Evolutionary conservation across 1,140 invertebrate genomes (phyloP), one percentile per base, ranked within the genome.

Genomic region (Drosophila mauritiana): DNA sequence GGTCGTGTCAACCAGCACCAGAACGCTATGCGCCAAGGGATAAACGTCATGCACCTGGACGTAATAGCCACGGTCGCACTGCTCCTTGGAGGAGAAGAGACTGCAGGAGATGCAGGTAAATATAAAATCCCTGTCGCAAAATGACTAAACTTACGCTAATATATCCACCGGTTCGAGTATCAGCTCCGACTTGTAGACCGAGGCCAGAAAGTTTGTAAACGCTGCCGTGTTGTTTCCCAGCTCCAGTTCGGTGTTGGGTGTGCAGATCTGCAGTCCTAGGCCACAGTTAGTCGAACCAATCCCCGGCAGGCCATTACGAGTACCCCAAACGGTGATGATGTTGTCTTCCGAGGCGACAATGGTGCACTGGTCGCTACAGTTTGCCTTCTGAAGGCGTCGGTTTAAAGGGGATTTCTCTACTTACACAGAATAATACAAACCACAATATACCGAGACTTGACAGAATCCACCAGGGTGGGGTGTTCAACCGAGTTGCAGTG

Each of bases 321-420:
- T 94, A 17, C 96, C 96, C 95, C 96, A 96, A 65, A 96, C 94
- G 53, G 95, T 95, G 2, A 96, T 92, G 58, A 95, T 94, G 86
- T 96, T 96, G 62, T 96, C 94, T 20, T 93, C 91, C 2, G 95
- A 96, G 39, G 93, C 94, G 39, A 94, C 94, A 27, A 96, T 93
- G 1, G 95, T 95, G 77, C 94, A 96, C 37, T 94, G 94, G 34
- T 95, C 93, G 22, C 95, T 95, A 92, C 95, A 96, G 63, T 94
- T 93, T 15, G 77, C 85, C 49, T 82, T 84, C 91, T 92, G 46
- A 20, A 37, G 17, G 15, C 37, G 53, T 52, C 43, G n/a, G 0
- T 0, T 45, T 4, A 6, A 13, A 10, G 0, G 15, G 4, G 7
- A 8, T 36, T 20, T 12, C 3, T 10, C 20, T 2, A 36, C 8